These are phyloP conservation scores for Pelobates cultripes DNA, from an alignment of 2,797 vertebrate species.

Conservation along the genomic window DNA sequence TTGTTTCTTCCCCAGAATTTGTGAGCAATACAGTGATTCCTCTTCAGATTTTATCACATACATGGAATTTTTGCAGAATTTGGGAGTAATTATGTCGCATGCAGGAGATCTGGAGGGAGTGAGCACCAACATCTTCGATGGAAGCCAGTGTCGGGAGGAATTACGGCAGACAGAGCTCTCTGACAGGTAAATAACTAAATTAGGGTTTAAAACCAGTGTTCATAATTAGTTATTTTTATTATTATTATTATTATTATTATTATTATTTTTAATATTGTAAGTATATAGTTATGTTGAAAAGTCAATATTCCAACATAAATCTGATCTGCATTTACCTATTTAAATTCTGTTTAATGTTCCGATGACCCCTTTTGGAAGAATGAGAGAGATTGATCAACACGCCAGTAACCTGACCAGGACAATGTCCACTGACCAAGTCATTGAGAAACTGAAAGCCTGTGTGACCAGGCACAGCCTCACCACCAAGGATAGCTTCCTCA, in stretches of 20 bases:
- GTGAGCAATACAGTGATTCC: conserved; percentile 63
- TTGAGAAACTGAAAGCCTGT: conserved; percentile 59
- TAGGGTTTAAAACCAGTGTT: too few relatives aligned
- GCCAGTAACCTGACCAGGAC: conserved; percentile 19
- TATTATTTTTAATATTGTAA: too few relatives aligned
- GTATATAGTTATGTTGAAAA: too few relatives aligned
- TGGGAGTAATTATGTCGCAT: conserved; percentile 62
- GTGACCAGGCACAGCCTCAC: conserved; percentile 51
- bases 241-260: too few relatives aligned
- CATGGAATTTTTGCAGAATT: conserved; percentile 64
- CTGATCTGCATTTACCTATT: too few relatives aligned
- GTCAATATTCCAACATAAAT: too few relatives aligned
- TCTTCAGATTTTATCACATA: conserved; percentile 67
- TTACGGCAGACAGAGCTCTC: conserved; percentile 57
- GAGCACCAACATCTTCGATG: conserved; percentile 53
- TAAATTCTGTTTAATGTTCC: too few relatives aligned
- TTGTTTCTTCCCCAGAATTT: conserved; percentile 63
- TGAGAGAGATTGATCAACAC: conserved; percentile 48
- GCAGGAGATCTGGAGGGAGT: conserved; percentile 49
- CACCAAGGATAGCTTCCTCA: conserved; percentile 58
- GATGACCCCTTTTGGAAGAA: conserved; percentile 42
- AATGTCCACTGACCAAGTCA: conserved; percentile 60
- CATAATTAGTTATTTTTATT: too few relatives aligned
- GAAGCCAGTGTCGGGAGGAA: conserved; percentile 59
- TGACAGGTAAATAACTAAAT: conserved; percentile 58